Evolutionary conservation across 2,888 invertebrate species (phyloP).

Genomic region (Pecten maximus): DNA sequence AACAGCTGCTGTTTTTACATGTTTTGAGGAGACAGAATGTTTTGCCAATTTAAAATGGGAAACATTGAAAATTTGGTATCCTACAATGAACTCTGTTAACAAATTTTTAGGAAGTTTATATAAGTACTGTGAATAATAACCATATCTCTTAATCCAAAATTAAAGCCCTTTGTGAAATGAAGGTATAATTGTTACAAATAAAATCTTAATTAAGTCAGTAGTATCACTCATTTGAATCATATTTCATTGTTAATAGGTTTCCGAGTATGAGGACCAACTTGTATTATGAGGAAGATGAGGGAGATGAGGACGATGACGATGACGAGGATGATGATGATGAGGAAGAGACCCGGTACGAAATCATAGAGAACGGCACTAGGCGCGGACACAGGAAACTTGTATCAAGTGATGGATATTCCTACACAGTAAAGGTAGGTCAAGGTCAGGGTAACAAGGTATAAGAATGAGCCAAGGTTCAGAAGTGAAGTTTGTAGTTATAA

Average conservation of each 20-base stretch:
- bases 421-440: neutral
- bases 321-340: neutral
- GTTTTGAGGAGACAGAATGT: too few relatives aligned
- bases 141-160: too few relatives aligned
- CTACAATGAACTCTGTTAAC: too few relatives aligned
- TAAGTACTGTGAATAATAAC: too few relatives aligned
- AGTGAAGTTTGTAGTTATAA: neutral
- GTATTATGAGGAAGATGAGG: neutral
- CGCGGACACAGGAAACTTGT: neutral
- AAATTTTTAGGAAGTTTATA: too few relatives aligned
- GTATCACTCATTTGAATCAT: neutral
- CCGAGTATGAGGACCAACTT: neutral
- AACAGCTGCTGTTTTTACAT: too few relatives aligned
- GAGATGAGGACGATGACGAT: too few relatives aligned
- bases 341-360: neutral
- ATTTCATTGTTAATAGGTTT: neutral
- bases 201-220: neutral
- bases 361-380: neutral
- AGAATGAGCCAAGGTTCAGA: neutral
- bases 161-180: too few relatives aligned
- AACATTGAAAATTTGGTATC: too few relatives aligned
- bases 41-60: too few relatives aligned
- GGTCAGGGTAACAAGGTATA: neutral
- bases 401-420: slow-evolving; percentile 4
- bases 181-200: too few relatives aligned